Percentiles rank a stretch among this genome's conserved stretches.
phyloP scores from a whole-genome alignment of 2,888 invertebrate genomes.

The Hyalella azteca region DNA sequence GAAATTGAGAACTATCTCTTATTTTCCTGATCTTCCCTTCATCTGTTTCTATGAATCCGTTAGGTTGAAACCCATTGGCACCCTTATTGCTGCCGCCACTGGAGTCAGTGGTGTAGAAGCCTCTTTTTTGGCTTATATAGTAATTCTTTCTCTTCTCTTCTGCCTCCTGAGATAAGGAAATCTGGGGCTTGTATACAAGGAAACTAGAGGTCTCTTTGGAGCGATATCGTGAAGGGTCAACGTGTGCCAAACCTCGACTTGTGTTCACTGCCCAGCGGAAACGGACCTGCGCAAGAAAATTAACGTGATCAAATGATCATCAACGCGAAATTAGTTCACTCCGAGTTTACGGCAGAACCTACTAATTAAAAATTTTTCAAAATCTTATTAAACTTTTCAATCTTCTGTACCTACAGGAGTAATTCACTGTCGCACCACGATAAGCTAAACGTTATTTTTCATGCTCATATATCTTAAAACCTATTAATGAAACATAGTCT shows the following conservation, averaged over 20 bases:
- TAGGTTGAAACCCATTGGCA: neutral
- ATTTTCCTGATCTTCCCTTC: neutral
- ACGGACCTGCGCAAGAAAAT: neutral
- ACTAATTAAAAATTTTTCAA: too few relatives aligned
- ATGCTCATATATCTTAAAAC: too few relatives aligned
- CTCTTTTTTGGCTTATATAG: slow-evolving; percentile 31
- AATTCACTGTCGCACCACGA: too few relatives aligned
- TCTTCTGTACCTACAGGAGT: too few relatives aligned
- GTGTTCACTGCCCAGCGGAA: slow-evolving; percentile 36
- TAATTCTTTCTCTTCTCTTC: slow-evolving; percentile 27
- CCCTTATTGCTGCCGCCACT: neutral
- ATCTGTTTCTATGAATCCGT: slow-evolving; percentile 1
- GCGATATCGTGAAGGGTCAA: slow-evolving; percentile 10
- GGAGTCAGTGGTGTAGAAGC: neutral
- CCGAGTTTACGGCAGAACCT: too few relatives aligned
- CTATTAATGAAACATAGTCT: too few relatives aligned
- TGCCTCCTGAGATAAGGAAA: slow-evolving; percentile 28
- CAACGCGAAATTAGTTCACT: too few relatives aligned
- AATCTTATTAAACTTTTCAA: too few relatives aligned
- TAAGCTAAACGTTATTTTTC: too few relatives aligned
- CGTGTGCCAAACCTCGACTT: slow-evolving; percentile 19
- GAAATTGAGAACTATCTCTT: neutral
- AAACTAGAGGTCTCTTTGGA: slow-evolving; percentile 25
- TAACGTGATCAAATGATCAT: too few relatives aligned
- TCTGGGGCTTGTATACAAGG: slow-evolving; percentile 34